Evolutionary conservation across 53 echinoderm and acorn worm species (phyloP), one percentile per base, ranked within the genome.

Genomic region (Holothuria leucospilota): DNA sequence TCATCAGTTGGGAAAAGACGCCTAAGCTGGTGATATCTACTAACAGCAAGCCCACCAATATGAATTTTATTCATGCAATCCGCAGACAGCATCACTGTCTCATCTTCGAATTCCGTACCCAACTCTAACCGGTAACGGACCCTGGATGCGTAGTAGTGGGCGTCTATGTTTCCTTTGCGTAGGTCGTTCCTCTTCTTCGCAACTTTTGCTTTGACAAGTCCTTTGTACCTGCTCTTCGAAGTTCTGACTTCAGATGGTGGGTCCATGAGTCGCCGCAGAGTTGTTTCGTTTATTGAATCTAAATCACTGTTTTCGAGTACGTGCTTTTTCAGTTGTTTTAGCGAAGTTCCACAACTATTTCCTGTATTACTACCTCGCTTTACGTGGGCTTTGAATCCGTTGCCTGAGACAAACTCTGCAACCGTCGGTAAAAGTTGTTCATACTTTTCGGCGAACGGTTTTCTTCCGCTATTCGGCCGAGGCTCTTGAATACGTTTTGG

Each of bases 1-100:
- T 78, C 78, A 12, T 41, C 56, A 56, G 49, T 78, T 30, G 78
- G 56, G 42, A 20, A 78, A 51, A 78, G 8, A 14, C 78, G 16
- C 56, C 78, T 30, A 2, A 78, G 49, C 56, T 78, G 40, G 26
- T 34, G 78, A 28, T 64, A 64, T 6, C 64, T 23, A 9, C 64
- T 64, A 28, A 64, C 64, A 5, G 20, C 64, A 14, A 64, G 64
- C 5, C 64, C 64, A 64, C 64, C 64, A 9, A 64, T 28, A 64
- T 64, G 23, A 8, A 16, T 64, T 64, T 64, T 64, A 64, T 64
- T 64, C 64, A 64, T 64, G 6, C 64, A 64, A 28, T 64, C 64
- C 23, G 64, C 64, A 13, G 64, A 64, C 28, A 64, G 5, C 28
- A 64, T 28, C 64, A 64, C 34, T 3, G 64, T 64, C 20, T 28